Percentiles rank a stretch among this genome's conserved stretches.
Conservation (phyloP, 2,888 invertebrate species). For the Diogma glabrata region DNA sequence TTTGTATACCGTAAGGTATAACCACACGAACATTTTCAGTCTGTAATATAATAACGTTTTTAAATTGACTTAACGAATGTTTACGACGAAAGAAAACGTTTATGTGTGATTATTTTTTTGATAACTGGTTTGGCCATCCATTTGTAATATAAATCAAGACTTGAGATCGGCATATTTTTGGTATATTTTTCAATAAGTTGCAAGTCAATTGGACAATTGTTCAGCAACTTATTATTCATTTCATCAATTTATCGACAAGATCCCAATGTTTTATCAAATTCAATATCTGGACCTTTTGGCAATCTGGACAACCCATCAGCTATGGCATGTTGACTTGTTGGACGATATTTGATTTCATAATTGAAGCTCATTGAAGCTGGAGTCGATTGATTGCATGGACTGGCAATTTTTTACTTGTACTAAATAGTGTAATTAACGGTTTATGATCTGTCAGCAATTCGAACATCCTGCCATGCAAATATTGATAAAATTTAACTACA, state of each 20-base stretch:
- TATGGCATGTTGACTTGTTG: not conserved
- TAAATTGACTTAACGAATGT: no score
- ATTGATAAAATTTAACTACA: no score
- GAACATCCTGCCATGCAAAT: no score
- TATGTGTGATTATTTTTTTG: no score
- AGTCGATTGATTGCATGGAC: not conserved
- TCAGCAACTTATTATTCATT: not conserved
- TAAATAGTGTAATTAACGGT: not conserved
- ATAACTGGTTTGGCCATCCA: no score
- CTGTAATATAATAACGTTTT: no score
- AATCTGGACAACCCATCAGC: not conserved
- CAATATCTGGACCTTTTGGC: not conserved
- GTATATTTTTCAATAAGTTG: not conserved
- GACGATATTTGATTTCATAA: not conserved
- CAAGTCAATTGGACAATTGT: not conserved
- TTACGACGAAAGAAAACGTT: no score
- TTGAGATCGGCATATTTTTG: no score
- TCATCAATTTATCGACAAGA: not conserved
- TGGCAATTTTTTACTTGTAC: not conserved
- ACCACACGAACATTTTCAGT: no score
- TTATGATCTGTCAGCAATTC: not conserved
- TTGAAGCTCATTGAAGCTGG: not conserved
- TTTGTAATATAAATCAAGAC: no score
- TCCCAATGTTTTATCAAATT: not conserved
- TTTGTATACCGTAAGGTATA: no score